Evolutionary conservation across 2,888 invertebrate genomes (phyloP), one percentile per base, ranked within the genome.

Genomic region (Cephus pygmeus): DNA sequence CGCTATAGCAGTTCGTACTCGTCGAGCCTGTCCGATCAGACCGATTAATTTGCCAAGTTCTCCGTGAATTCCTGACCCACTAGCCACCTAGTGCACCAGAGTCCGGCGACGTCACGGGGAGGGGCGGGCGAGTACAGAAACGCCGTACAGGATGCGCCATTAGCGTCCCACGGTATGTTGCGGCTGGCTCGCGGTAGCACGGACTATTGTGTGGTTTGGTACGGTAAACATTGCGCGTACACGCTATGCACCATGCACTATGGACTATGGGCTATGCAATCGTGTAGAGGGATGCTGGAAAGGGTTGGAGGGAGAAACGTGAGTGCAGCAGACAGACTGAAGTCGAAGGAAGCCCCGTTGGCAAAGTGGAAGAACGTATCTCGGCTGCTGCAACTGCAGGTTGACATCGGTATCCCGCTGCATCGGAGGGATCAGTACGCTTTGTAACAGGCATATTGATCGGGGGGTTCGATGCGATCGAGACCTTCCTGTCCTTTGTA

Each of bases 171-270:
- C 34, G 74, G 74, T 34, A 74, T 35, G 74, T 35, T 30, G 36
- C 35, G 74, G 36, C 31, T 9, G 34, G 35, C 34, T n/a, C 74
- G 35, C 74, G 74, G 74, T 35, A 34, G 74, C 15, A 34, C 23
- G 80, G 83, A 79, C 85, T 77, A 85, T 85, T 85, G 85, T 85
- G 85, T 78, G 85, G 85, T 83, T 85, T 85, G 86, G 85, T 85
- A 83, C 76, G 83, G 85, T 85, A 86, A 85, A 86, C 85, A 85
- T 83, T 81, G 80, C 75, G 78, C 79, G 73, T 75, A 75, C 74
- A 76, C 74, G 73, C 23, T 56, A 56, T 56, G 23, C 56, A 56
- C 56, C 0, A 56, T 56, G 9, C 23, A 56, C 56, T 23, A 40
- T 40, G 40, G 1, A 56, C 40, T 15, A 40, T 40, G 40, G 40